phyloP scores from a whole-genome alignment of 2,797 vertebrate genomes.

The Taeniopygia guttata region DNA sequence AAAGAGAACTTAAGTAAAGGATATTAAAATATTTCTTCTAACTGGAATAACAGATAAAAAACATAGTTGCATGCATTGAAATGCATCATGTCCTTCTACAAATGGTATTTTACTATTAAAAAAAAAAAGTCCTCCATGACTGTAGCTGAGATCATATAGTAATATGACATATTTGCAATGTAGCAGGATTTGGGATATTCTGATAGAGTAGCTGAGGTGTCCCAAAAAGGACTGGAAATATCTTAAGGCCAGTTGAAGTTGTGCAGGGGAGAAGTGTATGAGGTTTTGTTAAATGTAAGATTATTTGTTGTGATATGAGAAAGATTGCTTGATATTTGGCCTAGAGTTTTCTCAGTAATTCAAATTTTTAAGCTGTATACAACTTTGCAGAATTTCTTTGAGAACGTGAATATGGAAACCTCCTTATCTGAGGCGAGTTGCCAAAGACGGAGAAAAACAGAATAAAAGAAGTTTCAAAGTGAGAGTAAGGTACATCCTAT shows the following conservation, averaged over 20 bases:
- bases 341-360: background rate
- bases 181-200: background rate
- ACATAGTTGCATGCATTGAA: background rate
- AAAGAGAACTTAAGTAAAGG: background rate
- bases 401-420: background rate
- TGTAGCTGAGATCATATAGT: background rate
- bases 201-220: background rate
- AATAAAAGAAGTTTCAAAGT: background rate
- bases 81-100: background rate
- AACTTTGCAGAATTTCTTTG: background rate
- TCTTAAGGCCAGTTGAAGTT: rapidly evolving
- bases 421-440: background rate
- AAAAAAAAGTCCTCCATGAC: background rate
- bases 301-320: background rate
- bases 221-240: background rate
- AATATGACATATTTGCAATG: background rate
- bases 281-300: background rate
- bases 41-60: background rate
- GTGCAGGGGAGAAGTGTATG: background rate
- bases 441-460: background rate
- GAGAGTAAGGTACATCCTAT: background rate
- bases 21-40: background rate
- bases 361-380: background rate
- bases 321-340: background rate
- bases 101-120: background rate